Evolutionary conservation across 2,113 vertebrate species (phyloP), one percentile per base, ranked within the genome.

Genomic region (Rhombomys opimus): DNA sequence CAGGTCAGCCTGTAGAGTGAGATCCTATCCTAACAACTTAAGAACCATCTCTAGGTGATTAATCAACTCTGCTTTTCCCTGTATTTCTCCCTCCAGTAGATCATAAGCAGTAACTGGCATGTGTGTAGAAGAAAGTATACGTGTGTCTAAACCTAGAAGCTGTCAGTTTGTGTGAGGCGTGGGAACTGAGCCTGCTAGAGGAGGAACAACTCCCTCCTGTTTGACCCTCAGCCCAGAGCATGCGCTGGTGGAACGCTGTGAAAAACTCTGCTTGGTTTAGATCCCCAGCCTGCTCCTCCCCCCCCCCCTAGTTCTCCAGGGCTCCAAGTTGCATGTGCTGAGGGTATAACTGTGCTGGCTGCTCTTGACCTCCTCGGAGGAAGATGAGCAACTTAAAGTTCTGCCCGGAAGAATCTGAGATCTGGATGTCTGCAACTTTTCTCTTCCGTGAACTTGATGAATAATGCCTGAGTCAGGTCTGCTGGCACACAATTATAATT

Each of bases 61-160:
- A 35, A 65, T 93, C 18, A 63, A 5, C 38, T 32, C 7, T 50
- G 82, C 38, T 94, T 59, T 80, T 77, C 13, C 85, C 11, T 41
- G 89, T 52, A 70, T 77, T 91, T 93, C 22, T 87, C 46, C 73
- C 6, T 67, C 82, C 38, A 75, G 59, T 82, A 93, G 65, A 68
- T 77, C 61, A 50, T 38, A 78, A 41, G 27, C 88, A 94, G 22
- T 94, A 76, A 41, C 90, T 80, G 68, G 27, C 41, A 57, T 73
- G 2, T 75, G 9, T 81, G 89, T 54, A 22, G 73, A 91, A 61
- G 67, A 94, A 94, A 85, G 50, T 38, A 76, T 17, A 46, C 1
- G 2, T 82, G n/a, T 67, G 22, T 94, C 88, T 94, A 65, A 95
- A 91, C n/a, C 52, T 85, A 90, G 70, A 86, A 38, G 59, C 67